Base-by-base conservation (phyloP, 2,888 invertebrate genomes). In the Noctua comes region DNA sequence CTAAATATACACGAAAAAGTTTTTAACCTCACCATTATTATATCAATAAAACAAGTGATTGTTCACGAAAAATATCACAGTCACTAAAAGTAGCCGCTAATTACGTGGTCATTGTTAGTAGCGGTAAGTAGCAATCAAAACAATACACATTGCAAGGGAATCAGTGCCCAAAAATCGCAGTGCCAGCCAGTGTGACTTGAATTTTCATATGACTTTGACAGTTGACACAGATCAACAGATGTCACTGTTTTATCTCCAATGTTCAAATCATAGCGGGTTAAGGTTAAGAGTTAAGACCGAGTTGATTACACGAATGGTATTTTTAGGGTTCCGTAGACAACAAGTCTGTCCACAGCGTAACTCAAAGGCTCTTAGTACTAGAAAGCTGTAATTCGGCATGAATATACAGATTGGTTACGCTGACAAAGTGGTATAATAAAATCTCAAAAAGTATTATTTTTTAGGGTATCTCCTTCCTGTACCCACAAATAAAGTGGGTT, bases 1-100 rank as follows among this genome's bases (percentile, higher is more conserved):
- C 85, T 74, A 81, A 82, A 85, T 69, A 72, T 72, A 48, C 16
- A 72, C 59, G 59, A 72, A 74, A 46, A 71, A 54, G 48, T 43
- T 76, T 79, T 75, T 78, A 74, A 83, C 83, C 87, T 88, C 51
- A 90, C 88, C 90, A 90, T 90, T 80, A 59, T 73, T 80, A 65
- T 75, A 72, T 76, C 70, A 78, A 69, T 48, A 65, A 70, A 76
- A 73, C 65, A 48, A 79, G 24, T 57, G 43, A 69, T 65, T 65
- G 80, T 75, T 66, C 68, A 86, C 86, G 46, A 79, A 65, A 77
- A 84, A 84, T 80, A 84, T 86, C 76, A 87, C 75, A 78, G 83
- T 79, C 80, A 82, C 82, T 36, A 48, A 70, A 70, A 77, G 48
- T 78, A 66, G 73, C 31, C 48, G 40, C 57, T 46, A 79, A 65